These are phyloP conservation scores for Bostrychus sinensis DNA, from an alignment of 2,113 vertebrate species.

Conservation along the genomic window DNA sequence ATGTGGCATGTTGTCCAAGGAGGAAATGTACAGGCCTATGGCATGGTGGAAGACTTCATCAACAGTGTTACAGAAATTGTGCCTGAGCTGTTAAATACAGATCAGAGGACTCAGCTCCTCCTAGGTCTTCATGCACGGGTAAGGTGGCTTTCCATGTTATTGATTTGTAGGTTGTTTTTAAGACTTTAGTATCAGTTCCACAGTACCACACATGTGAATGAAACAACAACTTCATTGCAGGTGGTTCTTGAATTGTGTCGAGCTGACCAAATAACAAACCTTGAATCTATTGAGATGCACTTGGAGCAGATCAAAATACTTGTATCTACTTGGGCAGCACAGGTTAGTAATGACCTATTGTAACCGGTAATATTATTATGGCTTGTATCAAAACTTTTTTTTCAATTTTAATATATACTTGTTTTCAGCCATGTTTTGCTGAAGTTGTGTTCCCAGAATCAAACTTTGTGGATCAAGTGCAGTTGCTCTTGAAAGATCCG, in stretches of 20 bases:
- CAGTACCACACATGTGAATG: not conserved
- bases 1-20: conserved; percentile 75
- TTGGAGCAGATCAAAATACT: conserved; percentile 63
- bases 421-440: conserved; percentile 65
- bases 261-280: conserved; percentile 35
- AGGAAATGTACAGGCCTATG: conserved; percentile 71
- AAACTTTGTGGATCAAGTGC: conserved; percentile 71
- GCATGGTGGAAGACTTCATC: conserved; percentile 79
- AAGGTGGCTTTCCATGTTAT: not conserved
- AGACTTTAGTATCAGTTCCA: too few species aligned
- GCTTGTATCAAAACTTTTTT: not conserved
- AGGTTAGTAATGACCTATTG: conserved; percentile 44
- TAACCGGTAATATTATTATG: not conserved
- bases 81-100: conserved; percentile 77
- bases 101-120: conserved; percentile 81
- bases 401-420: not conserved
- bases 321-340: conserved; percentile 63
- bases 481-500: conserved; percentile 65
- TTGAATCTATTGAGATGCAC: conserved; percentile 61
- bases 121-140: conserved; percentile 83
- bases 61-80: conserved; percentile 68
- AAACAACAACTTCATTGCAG: conserved; percentile 35
- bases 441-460: conserved; percentile 70
- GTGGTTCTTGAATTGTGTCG: conserved; percentile 73
- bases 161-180: not conserved